A percentile compares a stretch with the other conserved stretches of the same genome.
These are phyloP conservation scores for Agelas oroides DNA, from an alignment of 37 sponge, comb jelly and placozoan genomes.

Conservation along the genomic window DNA sequence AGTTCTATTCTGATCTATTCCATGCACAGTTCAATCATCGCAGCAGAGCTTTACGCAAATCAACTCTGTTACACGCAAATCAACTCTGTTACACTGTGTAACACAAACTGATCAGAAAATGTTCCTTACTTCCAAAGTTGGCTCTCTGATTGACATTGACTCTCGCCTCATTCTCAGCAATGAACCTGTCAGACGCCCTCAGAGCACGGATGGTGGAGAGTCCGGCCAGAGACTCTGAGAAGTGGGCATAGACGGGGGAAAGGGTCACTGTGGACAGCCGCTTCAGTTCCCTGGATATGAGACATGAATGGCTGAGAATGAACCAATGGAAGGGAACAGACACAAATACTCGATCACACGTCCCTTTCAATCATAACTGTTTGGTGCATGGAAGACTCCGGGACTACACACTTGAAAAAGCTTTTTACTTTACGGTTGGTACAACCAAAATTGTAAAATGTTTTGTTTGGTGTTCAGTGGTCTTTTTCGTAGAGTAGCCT, in stretches of 20 bases:
- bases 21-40: too few relatives aligned
- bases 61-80: too few relatives aligned
- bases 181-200: slow-evolving; percentile 74
- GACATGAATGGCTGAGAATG: too few relatives aligned
- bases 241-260: slow-evolving; percentile 98
- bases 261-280: slow-evolving; percentile 89
- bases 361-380: neutral
- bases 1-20: too few relatives aligned
- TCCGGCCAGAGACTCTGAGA: slow-evolving; percentile 91
- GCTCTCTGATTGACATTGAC: slow-evolving; percentile 90
- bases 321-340: neutral
- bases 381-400: neutral
- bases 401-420: too few relatives aligned
- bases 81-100: too few relatives aligned
- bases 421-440: too few relatives aligned
- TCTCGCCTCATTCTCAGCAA: slow-evolving; percentile 67
- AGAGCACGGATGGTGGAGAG: slow-evolving; percentile 84
- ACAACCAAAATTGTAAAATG: too few relatives aligned
- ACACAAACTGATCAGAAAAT: neutral
- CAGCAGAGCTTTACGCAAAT: too few relatives aligned
- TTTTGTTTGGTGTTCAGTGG: too few relatives aligned
- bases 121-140: slow-evolving; percentile 80
- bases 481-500: too few relatives aligned
- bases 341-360: neutral
- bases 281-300: slow-evolving; percentile 91